These are phyloP conservation scores for Heliconius hortense DNA, from an alignment of 2,888 invertebrate species.

Conservation along the genomic window DNA sequence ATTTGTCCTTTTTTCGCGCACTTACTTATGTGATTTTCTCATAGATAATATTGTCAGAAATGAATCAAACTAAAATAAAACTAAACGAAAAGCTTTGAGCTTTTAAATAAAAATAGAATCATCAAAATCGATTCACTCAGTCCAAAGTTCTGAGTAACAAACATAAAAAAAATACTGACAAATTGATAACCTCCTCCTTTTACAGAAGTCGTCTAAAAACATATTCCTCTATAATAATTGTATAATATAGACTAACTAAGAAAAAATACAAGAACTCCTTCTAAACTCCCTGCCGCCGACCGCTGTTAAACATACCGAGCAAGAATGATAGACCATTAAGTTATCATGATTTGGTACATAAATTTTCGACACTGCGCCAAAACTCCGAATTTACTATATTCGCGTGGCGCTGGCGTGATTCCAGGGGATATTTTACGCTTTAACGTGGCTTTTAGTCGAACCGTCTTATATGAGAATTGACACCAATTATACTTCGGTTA, in stretches of 20 bases:
- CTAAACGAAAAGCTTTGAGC: too few species aligned
- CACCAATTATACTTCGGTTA: constrained; percentile 11
- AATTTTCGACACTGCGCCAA: constrained; percentile 41
- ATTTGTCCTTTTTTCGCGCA: too few species aligned
- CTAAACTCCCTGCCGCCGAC: constrained; percentile 10
- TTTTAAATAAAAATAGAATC: too few species aligned
- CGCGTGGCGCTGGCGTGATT: constrained; percentile 35
- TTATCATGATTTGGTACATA: constrained; percentile 42
- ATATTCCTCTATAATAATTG: not conserved
- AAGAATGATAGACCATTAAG: constrained; percentile 38
- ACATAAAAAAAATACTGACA: too few species aligned
- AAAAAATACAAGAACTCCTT: constrained; percentile 7
- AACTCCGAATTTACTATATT: constrained; percentile 41
- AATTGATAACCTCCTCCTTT: too few species aligned
- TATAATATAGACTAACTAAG: not conserved
- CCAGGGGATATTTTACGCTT: constrained; percentile 34
- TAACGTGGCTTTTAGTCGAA: constrained; percentile 30
- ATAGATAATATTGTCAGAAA: too few species aligned
- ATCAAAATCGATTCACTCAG: too few species aligned
- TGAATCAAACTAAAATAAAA: too few species aligned
- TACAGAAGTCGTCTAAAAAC: too few species aligned
- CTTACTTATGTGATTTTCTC: too few species aligned
- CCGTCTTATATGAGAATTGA: constrained; percentile 19
- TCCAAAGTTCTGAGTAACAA: too few species aligned
- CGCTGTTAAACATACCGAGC: constrained; percentile 25